Conservation (phyloP, 1,140 invertebrate genomes). For the Caenorhabditis inopinata region DNA sequence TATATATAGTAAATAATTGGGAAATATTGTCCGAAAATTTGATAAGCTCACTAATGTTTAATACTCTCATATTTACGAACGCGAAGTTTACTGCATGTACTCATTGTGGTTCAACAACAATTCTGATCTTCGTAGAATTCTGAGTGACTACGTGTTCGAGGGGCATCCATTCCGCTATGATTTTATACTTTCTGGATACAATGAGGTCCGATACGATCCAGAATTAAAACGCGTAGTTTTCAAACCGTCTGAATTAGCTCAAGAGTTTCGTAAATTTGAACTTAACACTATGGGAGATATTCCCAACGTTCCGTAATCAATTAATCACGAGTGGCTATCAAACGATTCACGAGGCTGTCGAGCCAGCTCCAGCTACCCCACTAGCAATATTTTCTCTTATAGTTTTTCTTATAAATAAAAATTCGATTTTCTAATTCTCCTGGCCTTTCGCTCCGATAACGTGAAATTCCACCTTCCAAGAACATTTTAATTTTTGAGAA, state of each 20-base stretch:
- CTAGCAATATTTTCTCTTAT: conserved; percentile 29
- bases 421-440: not conserved
- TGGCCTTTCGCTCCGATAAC: conserved; percentile 34
- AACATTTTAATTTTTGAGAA: not conserved
- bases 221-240: conserved; percentile 89
- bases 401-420: conserved; percentile 7
- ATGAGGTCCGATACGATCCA: conserved; percentile 96
- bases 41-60: not conserved
- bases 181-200: conserved; percentile 93
- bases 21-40: no score
- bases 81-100: conserved; percentile 95
- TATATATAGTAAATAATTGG: no score
- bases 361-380: not conserved
- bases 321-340: conserved; percentile 64
- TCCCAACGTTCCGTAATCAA: conserved; percentile 59
- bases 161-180: conserved; percentile 98
- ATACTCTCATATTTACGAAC: conserved; percentile 35
- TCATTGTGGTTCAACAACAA: conserved; percentile 96
- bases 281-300: conserved; percentile 88
- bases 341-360: conserved; percentile 40
- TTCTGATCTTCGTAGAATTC: conserved; percentile 90
- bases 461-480: no score
- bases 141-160: conserved; percentile 99
- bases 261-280: conserved; percentile 97
- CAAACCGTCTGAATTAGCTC: conserved; percentile 91